Evolutionary conservation across 2,888 invertebrate genomes (phyloP).

Genomic region (Listrodromus nycthemerus): DNA sequence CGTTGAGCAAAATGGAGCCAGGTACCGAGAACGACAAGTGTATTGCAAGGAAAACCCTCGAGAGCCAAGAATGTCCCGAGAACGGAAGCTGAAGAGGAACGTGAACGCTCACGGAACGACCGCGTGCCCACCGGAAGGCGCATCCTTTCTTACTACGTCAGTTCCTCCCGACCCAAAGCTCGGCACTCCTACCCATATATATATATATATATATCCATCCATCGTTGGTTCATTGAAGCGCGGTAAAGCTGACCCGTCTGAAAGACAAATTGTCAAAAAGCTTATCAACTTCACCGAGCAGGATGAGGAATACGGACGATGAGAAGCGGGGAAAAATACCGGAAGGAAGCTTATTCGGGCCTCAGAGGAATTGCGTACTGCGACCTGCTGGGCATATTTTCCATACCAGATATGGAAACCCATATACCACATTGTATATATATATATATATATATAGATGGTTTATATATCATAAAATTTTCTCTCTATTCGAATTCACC

Average conservation of each 20-base stretch:
- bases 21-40: constrained; percentile 36
- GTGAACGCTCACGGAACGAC: constrained; percentile 5
- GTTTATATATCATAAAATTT: constrained; percentile 14
- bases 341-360: constrained; percentile 29
- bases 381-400: constrained; percentile 28
- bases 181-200: background rate
- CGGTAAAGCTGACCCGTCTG: constrained; percentile 10
- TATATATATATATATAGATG: background rate
- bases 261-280: constrained; percentile 1
- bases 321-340: constrained; percentile 25
- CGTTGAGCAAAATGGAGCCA: constrained; percentile 4
- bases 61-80: constrained; percentile 29
- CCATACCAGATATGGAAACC: background rate
- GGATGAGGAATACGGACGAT: background rate
- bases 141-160: constrained; percentile 15
- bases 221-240: background rate
- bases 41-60: constrained; percentile 32
- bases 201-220: too few species aligned
- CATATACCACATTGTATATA: background rate
- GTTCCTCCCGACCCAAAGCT: background rate
- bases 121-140: constrained; percentile 17
- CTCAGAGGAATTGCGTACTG: constrained; percentile 30
- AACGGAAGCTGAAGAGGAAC: background rate
- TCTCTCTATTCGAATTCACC: constrained; percentile 37
- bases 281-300: background rate